phyloP scores from a whole-genome alignment of 2,113 vertebrate genomes.

The Echinops telfairi region DNA sequence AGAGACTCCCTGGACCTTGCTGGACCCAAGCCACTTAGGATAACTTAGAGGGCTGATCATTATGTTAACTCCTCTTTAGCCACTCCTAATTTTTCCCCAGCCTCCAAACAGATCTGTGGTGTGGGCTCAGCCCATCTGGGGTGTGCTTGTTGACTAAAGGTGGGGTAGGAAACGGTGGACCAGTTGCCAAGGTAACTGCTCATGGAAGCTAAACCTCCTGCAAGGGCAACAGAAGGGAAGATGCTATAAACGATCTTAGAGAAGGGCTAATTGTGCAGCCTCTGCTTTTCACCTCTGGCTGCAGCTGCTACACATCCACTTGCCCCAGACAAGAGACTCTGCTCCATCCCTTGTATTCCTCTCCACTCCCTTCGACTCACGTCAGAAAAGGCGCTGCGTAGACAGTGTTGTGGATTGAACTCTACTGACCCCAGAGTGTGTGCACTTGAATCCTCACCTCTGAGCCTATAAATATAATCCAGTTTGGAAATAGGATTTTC shows the following conservation, averaged over 20 bases:
- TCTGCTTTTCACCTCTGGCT: not conserved
- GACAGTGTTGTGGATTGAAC: not conserved
- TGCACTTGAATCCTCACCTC: not conserved
- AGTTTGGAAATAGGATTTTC: not conserved
- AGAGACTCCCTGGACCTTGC: constrained; percentile 62
- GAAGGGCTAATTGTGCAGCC: not conserved
- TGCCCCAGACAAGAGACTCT: not conserved
- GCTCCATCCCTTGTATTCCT: not conserved
- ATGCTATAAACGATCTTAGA: not conserved
- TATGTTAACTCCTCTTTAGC: constrained; percentile 28
- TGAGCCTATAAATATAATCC: not conserved
- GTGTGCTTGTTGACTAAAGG: not conserved
- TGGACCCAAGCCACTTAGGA: constrained; percentile 59
- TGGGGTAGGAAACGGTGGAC: not conserved
- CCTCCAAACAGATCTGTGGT: not conserved
- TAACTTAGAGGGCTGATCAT: constrained; percentile 4
- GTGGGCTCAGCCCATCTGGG: not conserved
- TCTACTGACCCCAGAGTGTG: too few species aligned
- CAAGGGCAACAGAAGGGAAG: not conserved
- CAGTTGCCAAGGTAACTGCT: not conserved
- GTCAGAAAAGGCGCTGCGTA: not conserved
- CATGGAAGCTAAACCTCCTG: not conserved
- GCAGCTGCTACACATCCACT: not conserved
- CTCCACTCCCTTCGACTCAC: not conserved
- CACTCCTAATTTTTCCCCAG: not conserved